These are phyloP conservation scores for Bubo blakistoni DNA, from an alignment of 2,113 vertebrate species.

Conservation along the genomic window DNA sequence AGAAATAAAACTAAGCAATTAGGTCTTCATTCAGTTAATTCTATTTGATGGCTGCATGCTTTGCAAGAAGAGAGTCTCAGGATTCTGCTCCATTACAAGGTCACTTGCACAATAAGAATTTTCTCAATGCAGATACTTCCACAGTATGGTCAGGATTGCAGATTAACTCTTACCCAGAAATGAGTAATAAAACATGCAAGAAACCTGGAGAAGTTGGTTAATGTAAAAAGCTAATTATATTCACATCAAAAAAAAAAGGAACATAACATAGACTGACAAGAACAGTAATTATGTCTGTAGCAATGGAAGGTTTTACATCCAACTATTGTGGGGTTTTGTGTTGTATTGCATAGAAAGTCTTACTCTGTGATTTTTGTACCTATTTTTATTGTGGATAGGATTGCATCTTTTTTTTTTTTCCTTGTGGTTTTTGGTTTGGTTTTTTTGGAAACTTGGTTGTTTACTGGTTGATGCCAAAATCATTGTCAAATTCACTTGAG, in stretches of 20 bases:
- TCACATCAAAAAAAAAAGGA: background rate
- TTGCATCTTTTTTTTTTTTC: background rate
- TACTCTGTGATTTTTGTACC: background rate
- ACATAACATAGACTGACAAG: background rate
- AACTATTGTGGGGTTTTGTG: background rate
- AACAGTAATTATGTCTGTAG: background rate
- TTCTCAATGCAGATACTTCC: background rate
- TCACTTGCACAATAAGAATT: background rate
- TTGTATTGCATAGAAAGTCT: background rate
- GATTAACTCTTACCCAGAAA: background rate
- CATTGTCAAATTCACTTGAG: background rate
- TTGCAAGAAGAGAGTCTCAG: background rate
- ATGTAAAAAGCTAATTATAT: background rate
- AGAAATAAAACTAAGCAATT: conserved; percentile 51
- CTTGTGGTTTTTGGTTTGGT: background rate
- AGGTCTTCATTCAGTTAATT: conserved; percentile 20
- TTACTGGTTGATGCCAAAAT: background rate
- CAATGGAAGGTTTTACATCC: background rate
- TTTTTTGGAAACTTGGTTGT: background rate
- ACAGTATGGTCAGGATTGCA: background rate
- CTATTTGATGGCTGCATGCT: background rate
- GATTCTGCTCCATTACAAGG: background rate
- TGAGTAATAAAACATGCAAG: background rate
- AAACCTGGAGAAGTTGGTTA: background rate
- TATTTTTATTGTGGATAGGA: background rate